Percentiles rank a stretch among this genome's conserved stretches.
Conservation (phyloP, 2,113 vertebrate species). For the Brachypteracias leptosomus region DNA sequence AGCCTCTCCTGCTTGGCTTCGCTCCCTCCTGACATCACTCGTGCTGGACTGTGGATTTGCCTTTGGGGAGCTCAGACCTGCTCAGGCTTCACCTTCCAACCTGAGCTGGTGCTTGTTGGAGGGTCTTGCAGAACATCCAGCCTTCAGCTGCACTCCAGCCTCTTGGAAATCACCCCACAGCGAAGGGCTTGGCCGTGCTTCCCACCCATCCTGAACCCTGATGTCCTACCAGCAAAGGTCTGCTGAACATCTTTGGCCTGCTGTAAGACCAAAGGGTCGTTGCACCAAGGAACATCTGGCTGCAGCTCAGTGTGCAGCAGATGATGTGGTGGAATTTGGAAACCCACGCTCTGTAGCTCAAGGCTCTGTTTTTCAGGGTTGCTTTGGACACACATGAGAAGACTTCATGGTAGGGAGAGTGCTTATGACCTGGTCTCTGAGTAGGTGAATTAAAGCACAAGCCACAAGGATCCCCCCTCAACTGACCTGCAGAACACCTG, state of each 20-base stretch:
- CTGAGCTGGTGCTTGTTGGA: not conserved
- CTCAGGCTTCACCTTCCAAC: not conserved
- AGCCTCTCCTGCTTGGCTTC: not conserved
- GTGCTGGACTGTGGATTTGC: not conserved
- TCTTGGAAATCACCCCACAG: not conserved
- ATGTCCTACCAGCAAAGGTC: not conserved
- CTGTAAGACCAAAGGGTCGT: not conserved
- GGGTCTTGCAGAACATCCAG: not conserved
- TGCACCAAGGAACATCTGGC: not conserved
- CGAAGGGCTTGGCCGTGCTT: rapidly evolving
- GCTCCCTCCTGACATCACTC: rapidly evolving
- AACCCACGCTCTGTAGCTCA: not conserved
- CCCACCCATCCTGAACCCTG: not conserved
- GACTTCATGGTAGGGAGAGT: not conserved
- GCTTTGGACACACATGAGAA: not conserved
- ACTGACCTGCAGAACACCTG: not conserved
- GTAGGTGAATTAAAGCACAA: rapidly evolving
- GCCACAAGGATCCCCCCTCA: not conserved
- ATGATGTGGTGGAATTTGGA: not conserved
- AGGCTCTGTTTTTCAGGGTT: not conserved
- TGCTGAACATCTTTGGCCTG: not conserved
- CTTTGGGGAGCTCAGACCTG: not conserved
- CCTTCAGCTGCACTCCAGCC: not conserved
- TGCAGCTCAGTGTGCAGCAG: not conserved
- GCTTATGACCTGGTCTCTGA: not conserved